Base-by-base conservation (phyloP, 2,888 invertebrate species). In the Auanema freiburgensis region DNA sequence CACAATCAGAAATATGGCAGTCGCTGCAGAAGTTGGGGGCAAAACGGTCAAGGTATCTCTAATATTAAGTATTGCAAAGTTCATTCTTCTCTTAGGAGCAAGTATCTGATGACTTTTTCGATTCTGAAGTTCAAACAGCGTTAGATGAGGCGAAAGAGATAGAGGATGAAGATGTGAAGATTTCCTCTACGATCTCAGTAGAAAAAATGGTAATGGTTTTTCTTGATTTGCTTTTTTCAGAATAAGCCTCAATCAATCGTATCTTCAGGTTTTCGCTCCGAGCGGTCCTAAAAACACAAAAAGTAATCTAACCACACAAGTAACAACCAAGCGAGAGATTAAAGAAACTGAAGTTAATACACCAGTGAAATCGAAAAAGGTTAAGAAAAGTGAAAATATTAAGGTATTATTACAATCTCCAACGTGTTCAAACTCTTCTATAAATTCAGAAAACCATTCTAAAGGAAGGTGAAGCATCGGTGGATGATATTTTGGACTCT, bases 401-500 rank as follows among this genome's bases (percentile, higher is more conserved):
- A n/a, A 14, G 50, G 24, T 25, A 10, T 4, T 12, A n/a, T 1
- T 41, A 33, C 10, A 18, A 33, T 25, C 16, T 12, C 43, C 23
- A 16, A 23, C n/a, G n/a, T n/a, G n/a, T n/a, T n/a, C n/a, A n/a
- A n/a, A n/a, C n/a, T n/a, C n/a, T n/a, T n/a, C n/a, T n/a, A n/a
- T n/a, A n/a, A n/a, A 12, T 46, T 23, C 11, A 24, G 21, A 16
- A 44, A 41, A 59, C 64, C 10, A 14, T 52, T n/a, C 66, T 74
- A 4, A 49, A 62, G 25, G 70, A 69, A 6, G 74, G 74, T 16
- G 74, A 74, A 53, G 62, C 67, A n/a, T 72, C 70, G 3, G 70
- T 72, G 0, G 72, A 72, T 16, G 74, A 74, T 23, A 74, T 74
- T 51, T 59, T 74, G 16, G 62, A 65, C 51, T 59, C 69, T 14